Evolutionary conservation across 2,797 vertebrate species (phyloP).

Genomic region (Coracias cyanogaster): DNA sequence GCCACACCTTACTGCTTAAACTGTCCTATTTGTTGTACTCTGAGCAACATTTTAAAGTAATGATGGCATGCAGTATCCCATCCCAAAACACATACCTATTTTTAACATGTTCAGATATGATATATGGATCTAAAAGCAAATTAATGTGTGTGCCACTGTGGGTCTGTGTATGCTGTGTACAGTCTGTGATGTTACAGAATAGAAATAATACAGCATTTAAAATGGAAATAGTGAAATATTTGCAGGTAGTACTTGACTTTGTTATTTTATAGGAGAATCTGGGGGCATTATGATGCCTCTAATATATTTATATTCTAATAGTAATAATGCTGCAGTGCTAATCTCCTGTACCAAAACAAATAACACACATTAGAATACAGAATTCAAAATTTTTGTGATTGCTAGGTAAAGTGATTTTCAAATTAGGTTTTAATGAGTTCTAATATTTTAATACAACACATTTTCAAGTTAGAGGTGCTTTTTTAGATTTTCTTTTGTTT

Average conservation of each 20-base stretch:
- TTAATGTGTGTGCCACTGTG: neutral
- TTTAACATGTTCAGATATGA: neutral
- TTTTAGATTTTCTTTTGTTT: conserved; percentile 22
- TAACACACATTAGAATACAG: conserved; percentile 36
- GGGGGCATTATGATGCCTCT: neutral
- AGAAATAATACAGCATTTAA: neutral
- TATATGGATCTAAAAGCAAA: neutral
- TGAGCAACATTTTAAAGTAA: neutral
- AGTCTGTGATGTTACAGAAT: neutral
- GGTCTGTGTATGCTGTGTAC: neutral
- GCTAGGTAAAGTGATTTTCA: conserved; percentile 75
- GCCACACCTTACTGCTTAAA: neutral
- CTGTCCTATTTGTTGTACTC: neutral
- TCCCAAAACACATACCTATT: fast-evolving
- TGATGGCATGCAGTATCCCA: neutral
- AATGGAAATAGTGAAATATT: neutral
- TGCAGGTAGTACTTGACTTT: neutral
- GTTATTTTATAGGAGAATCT: neutral
- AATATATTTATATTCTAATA: neutral
- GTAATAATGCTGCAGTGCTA: neutral
- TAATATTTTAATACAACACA: conserved; percentile 78
- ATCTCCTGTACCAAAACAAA: conserved; percentile 43
- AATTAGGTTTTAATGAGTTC: conserved; percentile 84
- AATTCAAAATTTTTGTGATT: conserved; percentile 56
- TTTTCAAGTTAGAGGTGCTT: conserved; percentile 73